Evolutionary conservation across 2,113 vertebrate species (phyloP).

Genomic region (Mandrillus leucophaeus): DNA sequence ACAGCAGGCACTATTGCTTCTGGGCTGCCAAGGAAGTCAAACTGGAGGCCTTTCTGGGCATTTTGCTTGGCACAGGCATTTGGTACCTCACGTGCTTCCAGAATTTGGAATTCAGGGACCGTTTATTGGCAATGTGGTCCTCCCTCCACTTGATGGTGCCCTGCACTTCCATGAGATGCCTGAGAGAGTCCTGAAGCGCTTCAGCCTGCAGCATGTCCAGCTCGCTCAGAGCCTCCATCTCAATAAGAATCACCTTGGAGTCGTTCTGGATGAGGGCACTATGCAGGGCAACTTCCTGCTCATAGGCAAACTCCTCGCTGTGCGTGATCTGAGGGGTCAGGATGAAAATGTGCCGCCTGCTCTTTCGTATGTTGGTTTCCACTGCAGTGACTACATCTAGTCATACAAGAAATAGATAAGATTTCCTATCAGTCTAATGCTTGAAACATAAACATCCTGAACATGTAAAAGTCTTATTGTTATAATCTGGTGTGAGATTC

Average conservation of each 20-base stretch:
- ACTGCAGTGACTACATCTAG: conserved; percentile 78
- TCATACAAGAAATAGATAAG: not conserved
- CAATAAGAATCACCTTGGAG: conserved; percentile 83
- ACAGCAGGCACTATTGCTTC: not conserved
- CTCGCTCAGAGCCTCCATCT: conserved; percentile 75
- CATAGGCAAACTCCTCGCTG: conserved; percentile 73
- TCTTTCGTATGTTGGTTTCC: conserved; percentile 81
- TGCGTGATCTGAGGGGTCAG: conserved; percentile 66
- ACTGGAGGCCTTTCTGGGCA: not conserved
- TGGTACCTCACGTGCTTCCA: conserved; percentile 87
- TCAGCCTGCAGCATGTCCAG: conserved; percentile 51
- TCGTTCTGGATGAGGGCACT: conserved; percentile 80
- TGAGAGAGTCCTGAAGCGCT: conserved; percentile 81
- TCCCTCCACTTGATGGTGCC: conserved; percentile 85
- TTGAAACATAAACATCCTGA: not conserved
- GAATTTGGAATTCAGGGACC: conserved; percentile 78
- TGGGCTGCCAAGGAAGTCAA: not conserved
- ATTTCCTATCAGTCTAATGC: not conserved
- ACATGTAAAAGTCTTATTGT: not conserved
- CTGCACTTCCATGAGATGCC: conserved; percentile 81
- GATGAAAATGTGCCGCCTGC: conserved; percentile 83
- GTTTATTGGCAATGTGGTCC: conserved; percentile 38
- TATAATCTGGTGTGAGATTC: not conserved
- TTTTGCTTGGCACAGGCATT: conserved; percentile 76
- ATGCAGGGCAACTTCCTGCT: conserved; percentile 84